These are phyloP conservation scores for Cuniculus paca DNA, from an alignment of 2,797 vertebrate species.

Conservation along the genomic window DNA sequence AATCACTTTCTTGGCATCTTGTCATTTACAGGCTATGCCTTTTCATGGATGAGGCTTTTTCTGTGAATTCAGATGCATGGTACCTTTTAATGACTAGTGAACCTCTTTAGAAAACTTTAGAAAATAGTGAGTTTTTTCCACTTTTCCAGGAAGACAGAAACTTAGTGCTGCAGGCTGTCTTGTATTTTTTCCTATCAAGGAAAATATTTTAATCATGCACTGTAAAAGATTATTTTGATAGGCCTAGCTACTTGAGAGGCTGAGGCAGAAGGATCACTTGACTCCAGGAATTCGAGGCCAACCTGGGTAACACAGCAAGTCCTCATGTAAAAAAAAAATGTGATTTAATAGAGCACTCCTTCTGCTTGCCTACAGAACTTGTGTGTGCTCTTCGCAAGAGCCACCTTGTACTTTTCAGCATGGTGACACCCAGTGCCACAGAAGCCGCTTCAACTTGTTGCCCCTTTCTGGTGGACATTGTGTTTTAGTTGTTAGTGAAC, in stretches of 20 bases:
- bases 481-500: neutral
- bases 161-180: neutral
- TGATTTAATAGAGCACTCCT: neutral
- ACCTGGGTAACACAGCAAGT: neutral
- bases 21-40: neutral
- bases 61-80: neutral
- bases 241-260: neutral
- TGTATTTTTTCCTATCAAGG: constrained; percentile 8
- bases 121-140: neutral
- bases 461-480: neutral
- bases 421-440: neutral
- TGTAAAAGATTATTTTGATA: neutral
- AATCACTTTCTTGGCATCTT: neutral
- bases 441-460: constrained; percentile 39
- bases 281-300: neutral
- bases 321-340: neutral
- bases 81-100: neutral
- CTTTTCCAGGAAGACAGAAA: constrained; percentile 31
- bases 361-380: neutral
- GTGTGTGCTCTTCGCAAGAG: neutral
- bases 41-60: neutral
- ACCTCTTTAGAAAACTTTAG: neutral
- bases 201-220: constrained; percentile 29
- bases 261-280: neutral
- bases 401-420: neutral